Evolutionary conservation across 92 coral and sea anemone genomes (phyloP), one percentile per base, ranked within the genome.

Genomic region (Palythoa grandiflora): DNA sequence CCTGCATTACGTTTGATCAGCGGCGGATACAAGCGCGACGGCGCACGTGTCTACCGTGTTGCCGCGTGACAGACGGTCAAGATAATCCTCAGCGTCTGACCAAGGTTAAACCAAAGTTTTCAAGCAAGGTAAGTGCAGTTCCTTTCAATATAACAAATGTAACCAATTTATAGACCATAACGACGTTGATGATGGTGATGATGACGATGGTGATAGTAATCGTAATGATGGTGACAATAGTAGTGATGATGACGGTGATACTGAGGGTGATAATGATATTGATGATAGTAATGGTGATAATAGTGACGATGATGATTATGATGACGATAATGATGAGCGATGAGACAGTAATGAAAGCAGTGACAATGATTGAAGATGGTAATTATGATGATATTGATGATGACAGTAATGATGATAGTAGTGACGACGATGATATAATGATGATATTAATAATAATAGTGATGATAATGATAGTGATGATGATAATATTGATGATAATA

Each of bases 1-100:
- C 89, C 0, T 88, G 86, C 20, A 84, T 88, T 51, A 85, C 87
- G 9, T 85, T 90, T 86, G 92, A 90, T 76, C 89, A 77, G 52
- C 89, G 84, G 38, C 71, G 92, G 77, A 66, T 90, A 2, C 87
- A 90, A 78, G 89, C 89, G 10, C 89, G 89, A 73, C 79, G 88
- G 15, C 84, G 87, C 63, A 84, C 87, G 50, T 84, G 87, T 86
- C 57, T 90, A 17, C 79, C 88, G 38, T 90, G 92, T 57, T 88
- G 85, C 73, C 86, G 59, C 50, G 75, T 81, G 61, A 21, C 54
- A n/a, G 13, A 60, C 2, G 59, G 73, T 11, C 47, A 66, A 14
- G 15, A 44, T 15, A 63, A 65, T 40, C 38, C 28, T 0, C 74
- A 54, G 60, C 60, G 40, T 15, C 66, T 71, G 75, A 81, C 36